These are phyloP conservation scores for Erebia ligea DNA, from an alignment of 2,888 invertebrate genomes.

Conservation along the genomic window DNA sequence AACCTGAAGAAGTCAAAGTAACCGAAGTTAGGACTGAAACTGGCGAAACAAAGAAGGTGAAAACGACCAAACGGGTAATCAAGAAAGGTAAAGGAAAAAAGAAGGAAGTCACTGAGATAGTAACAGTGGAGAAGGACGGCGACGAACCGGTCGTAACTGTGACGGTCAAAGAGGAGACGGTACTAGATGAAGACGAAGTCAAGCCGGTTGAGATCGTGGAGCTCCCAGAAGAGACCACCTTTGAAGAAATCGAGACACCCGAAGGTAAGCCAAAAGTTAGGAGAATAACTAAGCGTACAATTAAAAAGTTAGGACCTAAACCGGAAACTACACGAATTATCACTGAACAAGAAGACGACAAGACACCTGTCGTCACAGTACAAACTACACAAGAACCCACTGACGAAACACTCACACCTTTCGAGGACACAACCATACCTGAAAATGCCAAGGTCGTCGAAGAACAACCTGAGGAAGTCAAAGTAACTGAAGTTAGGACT, in stretches of 20 bases:
- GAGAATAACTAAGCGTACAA: neutral
- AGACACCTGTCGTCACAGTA: neutral
- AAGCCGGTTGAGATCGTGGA: conserved; percentile 34
- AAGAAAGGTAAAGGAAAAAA: conserved; percentile 46
- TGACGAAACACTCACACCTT: neutral
- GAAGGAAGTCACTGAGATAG: conserved; percentile 46
- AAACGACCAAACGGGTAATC: conserved; percentile 53
- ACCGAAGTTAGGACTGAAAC: neutral
- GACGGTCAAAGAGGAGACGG: conserved; percentile 34
- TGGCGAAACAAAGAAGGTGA: conserved; percentile 44
- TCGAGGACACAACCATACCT: neutral
- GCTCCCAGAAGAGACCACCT: conserved; percentile 40
- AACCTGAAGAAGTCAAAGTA: neutral
- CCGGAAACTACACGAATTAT: conserved; percentile 38
- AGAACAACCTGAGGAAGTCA: neutral
- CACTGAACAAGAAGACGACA: conserved; percentile 11
- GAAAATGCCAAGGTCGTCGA: neutral
- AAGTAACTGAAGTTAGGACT: neutral
- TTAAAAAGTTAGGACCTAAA: conserved; percentile 19
- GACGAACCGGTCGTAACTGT: neutral
- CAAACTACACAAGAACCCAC: neutral
- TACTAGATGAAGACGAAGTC: conserved; percentile 43
- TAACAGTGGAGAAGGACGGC: conserved; percentile 29
- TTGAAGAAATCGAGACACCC: neutral
- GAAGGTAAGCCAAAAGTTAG: neutral